Conservation (phyloP, 2,113 vertebrate genomes). For the Pelecanus crispus region DNA sequence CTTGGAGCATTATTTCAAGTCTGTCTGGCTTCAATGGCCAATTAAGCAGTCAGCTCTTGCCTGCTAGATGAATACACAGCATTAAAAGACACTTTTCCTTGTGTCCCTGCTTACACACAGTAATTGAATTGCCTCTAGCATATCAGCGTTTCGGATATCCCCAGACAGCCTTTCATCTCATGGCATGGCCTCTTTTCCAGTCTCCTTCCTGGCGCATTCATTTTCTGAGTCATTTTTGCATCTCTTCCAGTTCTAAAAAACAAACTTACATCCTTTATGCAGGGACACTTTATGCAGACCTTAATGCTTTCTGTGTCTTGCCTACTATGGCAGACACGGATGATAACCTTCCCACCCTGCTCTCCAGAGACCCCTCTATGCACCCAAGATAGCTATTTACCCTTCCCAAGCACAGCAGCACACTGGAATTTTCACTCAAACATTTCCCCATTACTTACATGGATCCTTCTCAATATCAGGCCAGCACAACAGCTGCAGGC, state of each 20-base stretch:
- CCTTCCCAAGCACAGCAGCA: not conserved
- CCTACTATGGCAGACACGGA: accelerated
- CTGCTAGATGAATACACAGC: not conserved
- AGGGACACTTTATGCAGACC: not conserved
- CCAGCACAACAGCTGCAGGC: not conserved
- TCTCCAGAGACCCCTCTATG: not conserved
- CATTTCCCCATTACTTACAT: not conserved
- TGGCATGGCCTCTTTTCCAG: not conserved
- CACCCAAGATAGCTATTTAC: accelerated
- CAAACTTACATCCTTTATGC: not conserved
- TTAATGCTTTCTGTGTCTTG: not conserved
- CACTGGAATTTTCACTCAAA: not conserved
- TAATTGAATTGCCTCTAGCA: not conserved
- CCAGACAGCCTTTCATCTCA: constrained; percentile 49
- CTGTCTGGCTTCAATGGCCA: constrained; percentile 11
- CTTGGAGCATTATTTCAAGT: not conserved
- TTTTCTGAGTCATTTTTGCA: not conserved
- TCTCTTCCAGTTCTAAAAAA: not conserved
- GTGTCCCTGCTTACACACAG: not conserved
- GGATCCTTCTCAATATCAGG: accelerated
- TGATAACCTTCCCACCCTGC: not conserved
- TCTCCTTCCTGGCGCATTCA: not conserved
- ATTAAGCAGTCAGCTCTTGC: constrained; percentile 1
- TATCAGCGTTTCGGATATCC: not conserved
- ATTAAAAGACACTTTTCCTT: constrained; percentile 19